These are phyloP conservation scores for Pantherophis alleghaniensis DNA, from an alignment of 2,797 vertebrate species.

Conservation along the genomic window DNA sequence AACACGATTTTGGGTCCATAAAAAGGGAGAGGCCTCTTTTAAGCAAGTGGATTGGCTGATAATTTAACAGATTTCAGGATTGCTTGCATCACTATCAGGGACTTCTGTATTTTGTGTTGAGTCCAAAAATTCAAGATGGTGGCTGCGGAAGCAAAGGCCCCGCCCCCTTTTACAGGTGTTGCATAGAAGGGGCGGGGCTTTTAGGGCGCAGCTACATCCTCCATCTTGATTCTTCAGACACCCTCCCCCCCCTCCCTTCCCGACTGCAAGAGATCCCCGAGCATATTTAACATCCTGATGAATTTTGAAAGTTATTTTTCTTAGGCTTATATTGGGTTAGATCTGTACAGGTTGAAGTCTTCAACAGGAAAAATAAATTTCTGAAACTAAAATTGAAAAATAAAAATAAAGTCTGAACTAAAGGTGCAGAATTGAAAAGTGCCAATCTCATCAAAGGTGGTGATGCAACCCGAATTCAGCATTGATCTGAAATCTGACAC, in stretches of 20 bases:
- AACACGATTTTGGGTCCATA: neutral
- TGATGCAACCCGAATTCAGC: too few species aligned
- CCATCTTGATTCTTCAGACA: neutral
- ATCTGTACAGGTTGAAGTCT: neutral
- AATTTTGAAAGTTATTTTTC: neutral
- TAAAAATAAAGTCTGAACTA: neutral
- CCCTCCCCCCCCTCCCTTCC: neutral
- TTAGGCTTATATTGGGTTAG: too few species aligned
- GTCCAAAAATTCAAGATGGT: neutral
- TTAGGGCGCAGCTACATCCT: neutral
- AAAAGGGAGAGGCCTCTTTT: neutral
- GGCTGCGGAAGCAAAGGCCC: neutral
- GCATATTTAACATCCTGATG: neutral
- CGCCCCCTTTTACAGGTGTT: neutral
- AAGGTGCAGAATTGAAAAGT: neutral
- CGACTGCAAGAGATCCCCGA: neutral
- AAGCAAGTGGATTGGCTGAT: neutral
- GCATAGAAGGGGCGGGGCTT: neutral
- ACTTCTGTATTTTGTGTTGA: neutral
- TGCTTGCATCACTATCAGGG: neutral
- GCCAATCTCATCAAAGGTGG: neutral
- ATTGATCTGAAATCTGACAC: too few species aligned
- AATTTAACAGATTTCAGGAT: neutral
- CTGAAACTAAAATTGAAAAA: too few species aligned
- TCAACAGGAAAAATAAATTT: neutral